phyloP scores from a whole-genome alignment of 2,888 invertebrate species.

The Scaptomyza cyrtandrae region DNA sequence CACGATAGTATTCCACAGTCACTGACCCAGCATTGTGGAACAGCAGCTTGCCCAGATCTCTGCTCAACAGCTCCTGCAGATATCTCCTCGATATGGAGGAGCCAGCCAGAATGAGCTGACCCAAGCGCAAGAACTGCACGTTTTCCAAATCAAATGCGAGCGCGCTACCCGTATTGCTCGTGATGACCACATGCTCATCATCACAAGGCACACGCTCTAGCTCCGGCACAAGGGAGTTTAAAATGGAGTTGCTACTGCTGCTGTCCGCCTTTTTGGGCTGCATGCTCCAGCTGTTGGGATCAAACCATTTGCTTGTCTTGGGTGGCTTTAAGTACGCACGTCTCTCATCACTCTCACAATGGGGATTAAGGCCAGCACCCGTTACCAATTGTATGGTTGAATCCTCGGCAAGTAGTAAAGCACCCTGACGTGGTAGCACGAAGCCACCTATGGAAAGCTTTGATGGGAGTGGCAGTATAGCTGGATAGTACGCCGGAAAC shows the following conservation, averaged over 20 bases:
- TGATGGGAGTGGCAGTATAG: conserved; percentile 75
- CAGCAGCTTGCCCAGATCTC: conserved; percentile 81
- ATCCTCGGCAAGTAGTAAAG: conserved; percentile 73
- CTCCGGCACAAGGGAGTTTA: conserved; percentile 64
- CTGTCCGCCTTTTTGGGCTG: conserved; percentile 24
- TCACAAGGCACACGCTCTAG: conserved; percentile 82
- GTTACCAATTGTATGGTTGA: conserved; percentile 55
- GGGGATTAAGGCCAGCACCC: conserved; percentile 44
- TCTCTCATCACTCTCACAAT: conserved; percentile 66
- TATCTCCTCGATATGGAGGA: conserved; percentile 75
- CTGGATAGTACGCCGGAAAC: conserved; percentile 80
- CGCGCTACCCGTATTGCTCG: conserved; percentile 58
- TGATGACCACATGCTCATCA: conserved; percentile 79
- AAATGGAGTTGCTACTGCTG: neutral
- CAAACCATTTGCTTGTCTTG: conserved; percentile 80
- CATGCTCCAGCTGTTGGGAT: conserved; percentile 80
- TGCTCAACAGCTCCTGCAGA: conserved; percentile 73
- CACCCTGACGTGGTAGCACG: conserved; percentile 77
- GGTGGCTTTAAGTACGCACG: conserved; percentile 69
- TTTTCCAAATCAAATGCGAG: conserved; percentile 81
- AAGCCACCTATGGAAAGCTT: conserved; percentile 71
- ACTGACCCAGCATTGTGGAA: conserved; percentile 78
- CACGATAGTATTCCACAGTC: conserved; percentile 75
- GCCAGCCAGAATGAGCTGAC: conserved; percentile 79
- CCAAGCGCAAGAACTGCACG: conserved; percentile 73